Evolutionary conservation across 2,113 vertebrate genomes (phyloP).

Genomic region (Podilymbus podiceps): DNA sequence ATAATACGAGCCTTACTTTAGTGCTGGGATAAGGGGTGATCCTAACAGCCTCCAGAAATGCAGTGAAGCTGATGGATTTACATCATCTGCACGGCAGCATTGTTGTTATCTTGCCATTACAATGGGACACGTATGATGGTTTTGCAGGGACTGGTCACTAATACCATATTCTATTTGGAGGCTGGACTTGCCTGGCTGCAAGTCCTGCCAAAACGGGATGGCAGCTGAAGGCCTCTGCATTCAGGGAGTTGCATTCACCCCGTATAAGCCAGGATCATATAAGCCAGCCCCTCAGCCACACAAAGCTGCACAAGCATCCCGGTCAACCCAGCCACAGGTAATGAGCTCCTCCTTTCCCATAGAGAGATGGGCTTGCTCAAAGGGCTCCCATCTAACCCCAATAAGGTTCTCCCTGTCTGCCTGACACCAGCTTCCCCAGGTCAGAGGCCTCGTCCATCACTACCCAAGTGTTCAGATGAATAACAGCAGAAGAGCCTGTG

Average conservation of each 20-base stretch:
- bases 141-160: neutral
- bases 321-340: neutral
- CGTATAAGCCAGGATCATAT: neutral
- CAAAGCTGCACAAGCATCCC: neutral
- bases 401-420: neutral
- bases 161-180: neutral
- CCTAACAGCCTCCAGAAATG: neutral
- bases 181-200: neutral
- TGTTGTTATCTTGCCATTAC: neutral
- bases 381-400: neutral
- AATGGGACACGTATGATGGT: neutral
- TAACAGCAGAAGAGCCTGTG: neutral
- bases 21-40: neutral
- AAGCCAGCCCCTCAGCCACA: neutral
- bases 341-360: neutral
- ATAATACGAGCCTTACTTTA: neutral
- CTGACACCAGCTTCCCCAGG: neutral
- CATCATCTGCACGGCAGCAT: neutral
- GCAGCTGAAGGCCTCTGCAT: neutral
- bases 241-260: neutral
- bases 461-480: neutral
- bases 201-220: neutral
- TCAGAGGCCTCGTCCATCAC: neutral
- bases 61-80: neutral
- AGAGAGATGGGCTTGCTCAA: neutral